Evolutionary conservation across 2,888 invertebrate species (phyloP), one percentile per base, ranked within the genome.

Genomic region (Ethmia dodecea): DNA sequence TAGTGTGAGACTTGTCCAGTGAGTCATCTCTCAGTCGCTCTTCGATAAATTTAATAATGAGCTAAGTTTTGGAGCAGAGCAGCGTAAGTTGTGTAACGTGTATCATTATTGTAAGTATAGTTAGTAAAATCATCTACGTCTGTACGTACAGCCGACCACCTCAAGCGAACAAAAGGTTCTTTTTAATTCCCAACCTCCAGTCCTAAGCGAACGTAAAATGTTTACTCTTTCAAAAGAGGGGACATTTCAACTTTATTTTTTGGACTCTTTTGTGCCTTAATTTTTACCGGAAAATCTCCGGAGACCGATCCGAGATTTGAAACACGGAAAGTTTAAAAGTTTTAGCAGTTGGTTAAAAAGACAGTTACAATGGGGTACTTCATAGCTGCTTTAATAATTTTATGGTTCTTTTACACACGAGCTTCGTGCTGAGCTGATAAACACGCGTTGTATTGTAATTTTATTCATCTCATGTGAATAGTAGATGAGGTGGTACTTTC

Each of bases 241-340:
- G 74, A 78, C 72, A 72, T 71, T 73, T 59, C 57, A 69, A 72
- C 70, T 75, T 73, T 71, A 74, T 70, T 78, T 78, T 78, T 79
- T 65, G 57, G 62, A 64, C 54, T 67, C 69, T 69, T 69, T 68
- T 69, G 67, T 68, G 70, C 71, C 67, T 81, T 83, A 80, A 84
- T 80, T 86, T 86, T 84, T 86, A 73, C 73, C 58, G 56, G 61
- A 49, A 60, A 65, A 53, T 57, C 86, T 65, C 80, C 16, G 3
- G 84, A 78, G 86, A 78, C 76, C 71, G 65, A 67, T 76, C 67
- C 74, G 58, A 66, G 76, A 83, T 81, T 79, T 72, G 74, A 75
- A 76, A 71, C 66, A 69, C 67, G 67, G 56, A 55, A 64, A 73
- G 65, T 76, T 78, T 63, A 55, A 68, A 81, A 79, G 66, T 80